Percentiles rank a stretch among this genome's conserved stretches.
phyloP scores from a whole-genome alignment of 2,113 vertebrate species.

The Pseudonaja textilis region DNA sequence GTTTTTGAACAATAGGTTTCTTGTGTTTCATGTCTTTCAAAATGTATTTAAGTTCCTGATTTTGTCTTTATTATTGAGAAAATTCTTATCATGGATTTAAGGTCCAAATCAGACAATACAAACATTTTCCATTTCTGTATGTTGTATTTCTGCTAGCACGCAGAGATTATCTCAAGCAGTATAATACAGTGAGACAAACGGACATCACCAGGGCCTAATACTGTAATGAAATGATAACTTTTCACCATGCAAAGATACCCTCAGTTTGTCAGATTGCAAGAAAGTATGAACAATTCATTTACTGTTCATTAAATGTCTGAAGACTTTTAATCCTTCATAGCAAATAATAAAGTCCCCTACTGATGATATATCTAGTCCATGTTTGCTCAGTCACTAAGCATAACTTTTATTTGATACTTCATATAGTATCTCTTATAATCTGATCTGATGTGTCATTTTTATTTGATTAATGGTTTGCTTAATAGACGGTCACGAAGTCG shows the following conservation, averaged over 20 bases:
- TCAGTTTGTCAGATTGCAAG: not conserved
- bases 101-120: not conserved
- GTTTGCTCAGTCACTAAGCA: not conserved
- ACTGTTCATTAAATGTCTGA: not conserved
- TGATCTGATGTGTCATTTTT: not conserved
- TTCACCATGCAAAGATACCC: not conserved
- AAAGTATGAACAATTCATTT: not conserved
- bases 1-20: not conserved
- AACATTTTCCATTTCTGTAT: not conserved
- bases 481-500: slow-evolving; percentile 89
- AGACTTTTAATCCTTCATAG: not conserved
- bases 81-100: not conserved
- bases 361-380: not conserved
- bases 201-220: not conserved
- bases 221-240: not conserved
- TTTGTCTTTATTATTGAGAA: not conserved
- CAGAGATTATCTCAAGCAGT: not conserved
- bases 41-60: not conserved
- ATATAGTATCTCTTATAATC: not conserved
- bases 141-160: not conserved
- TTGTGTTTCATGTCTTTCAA: not conserved
- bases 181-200: not conserved
- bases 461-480: not conserved
- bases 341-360: not conserved
- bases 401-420: not conserved